These are phyloP conservation scores for Diorhabda sublineata DNA, from an alignment of 1,140 invertebrate species.

Conservation along the genomic window DNA sequence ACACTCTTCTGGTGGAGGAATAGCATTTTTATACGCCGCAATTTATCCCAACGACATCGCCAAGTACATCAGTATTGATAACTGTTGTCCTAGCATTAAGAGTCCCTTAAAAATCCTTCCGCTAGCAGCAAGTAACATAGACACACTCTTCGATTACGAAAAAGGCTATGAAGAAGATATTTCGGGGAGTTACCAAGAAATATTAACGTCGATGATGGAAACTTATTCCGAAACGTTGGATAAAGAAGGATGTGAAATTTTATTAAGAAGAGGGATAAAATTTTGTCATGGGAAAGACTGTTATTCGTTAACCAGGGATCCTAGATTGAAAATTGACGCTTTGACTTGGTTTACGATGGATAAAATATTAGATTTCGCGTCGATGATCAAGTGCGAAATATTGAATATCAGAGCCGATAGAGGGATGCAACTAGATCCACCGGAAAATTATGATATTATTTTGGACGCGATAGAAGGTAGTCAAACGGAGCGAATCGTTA, in stretches of 20 bases:
- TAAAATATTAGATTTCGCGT: constrained; percentile 64
- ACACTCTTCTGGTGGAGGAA: constrained; percentile 75
- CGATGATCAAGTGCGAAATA: constrained; percentile 68
- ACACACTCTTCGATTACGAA: constrained; percentile 71
- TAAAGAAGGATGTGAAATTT: constrained; percentile 56
- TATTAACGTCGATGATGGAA: constrained; percentile 65
- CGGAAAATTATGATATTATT: constrained; percentile 62
- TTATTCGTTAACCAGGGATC: constrained; percentile 67
- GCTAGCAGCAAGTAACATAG: constrained; percentile 54
- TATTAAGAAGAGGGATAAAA: not conserved
- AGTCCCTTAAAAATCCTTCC: constrained; percentile 54
- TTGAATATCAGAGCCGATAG: constrained; percentile 72
- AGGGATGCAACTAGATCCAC: constrained; percentile 62
- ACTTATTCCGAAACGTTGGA: constrained; percentile 69
- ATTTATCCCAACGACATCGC: constrained; percentile 70
- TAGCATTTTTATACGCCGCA: constrained; percentile 76
- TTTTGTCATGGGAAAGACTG: constrained; percentile 43
- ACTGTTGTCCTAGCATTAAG: constrained; percentile 67
- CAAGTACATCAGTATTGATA: constrained; percentile 70
- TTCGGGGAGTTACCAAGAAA: constrained; percentile 71
- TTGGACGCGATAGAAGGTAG: constrained; percentile 59
- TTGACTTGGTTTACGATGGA: constrained; percentile 68
- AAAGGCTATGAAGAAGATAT: constrained; percentile 55
- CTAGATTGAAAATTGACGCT: constrained; percentile 64
- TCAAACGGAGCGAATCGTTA: constrained; percentile 57